phyloP scores from a whole-genome alignment of 2,888 invertebrate species.

The Andricus curvator region DNA sequence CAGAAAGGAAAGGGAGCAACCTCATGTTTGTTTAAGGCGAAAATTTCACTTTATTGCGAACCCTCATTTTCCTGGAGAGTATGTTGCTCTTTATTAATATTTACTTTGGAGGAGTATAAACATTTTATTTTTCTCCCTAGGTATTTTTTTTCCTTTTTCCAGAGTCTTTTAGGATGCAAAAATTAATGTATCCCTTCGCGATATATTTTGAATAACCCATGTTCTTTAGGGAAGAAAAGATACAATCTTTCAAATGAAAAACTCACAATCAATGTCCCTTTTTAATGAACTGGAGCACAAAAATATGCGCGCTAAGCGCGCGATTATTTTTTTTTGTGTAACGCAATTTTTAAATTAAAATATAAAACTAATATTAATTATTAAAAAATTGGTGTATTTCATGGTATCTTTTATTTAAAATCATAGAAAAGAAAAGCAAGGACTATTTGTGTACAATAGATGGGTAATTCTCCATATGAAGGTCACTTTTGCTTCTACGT shows the following conservation, averaged over 20 bases:
- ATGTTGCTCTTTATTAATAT: slow-evolving; percentile 9
- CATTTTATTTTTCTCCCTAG: slow-evolving; percentile 1
- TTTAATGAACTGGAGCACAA: background rate
- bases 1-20: slow-evolving; percentile 4
- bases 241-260: background rate
- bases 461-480: too few species aligned
- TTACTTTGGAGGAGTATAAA: background rate
- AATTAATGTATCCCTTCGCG: background rate
- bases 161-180: background rate
- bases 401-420: too few species aligned
- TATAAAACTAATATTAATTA: too few species aligned
- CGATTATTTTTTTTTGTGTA: too few species aligned
- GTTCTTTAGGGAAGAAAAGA: background rate
- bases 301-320: too few species aligned
- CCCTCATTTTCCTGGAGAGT: background rate
- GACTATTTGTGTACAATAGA: too few species aligned
- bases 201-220: background rate
- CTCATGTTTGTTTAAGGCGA: slow-evolving; percentile 1
- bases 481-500: too few species aligned
- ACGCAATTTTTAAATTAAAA: too few species aligned
- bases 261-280: background rate
- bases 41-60: slow-evolving; percentile 8
- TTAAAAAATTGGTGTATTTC: too few species aligned
- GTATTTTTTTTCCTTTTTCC: background rate
- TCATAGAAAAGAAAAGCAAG: too few species aligned